A percentile compares a stretch with the other conserved stretches of the same genome.
phyloP scores from a whole-genome alignment of 2,888 invertebrate species.

The Melipona beecheii region DNA sequence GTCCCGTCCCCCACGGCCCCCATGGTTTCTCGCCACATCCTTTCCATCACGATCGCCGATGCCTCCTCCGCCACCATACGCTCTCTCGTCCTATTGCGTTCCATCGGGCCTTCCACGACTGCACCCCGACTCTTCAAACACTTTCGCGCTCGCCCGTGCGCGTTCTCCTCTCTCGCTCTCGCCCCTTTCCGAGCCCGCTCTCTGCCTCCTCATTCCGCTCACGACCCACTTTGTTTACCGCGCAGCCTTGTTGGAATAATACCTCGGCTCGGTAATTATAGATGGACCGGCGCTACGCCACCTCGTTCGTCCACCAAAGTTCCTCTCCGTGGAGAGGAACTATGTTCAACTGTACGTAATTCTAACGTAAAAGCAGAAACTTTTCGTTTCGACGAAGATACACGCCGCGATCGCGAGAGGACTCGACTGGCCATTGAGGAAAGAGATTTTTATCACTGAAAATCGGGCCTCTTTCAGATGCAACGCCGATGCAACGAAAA shows the following conservation, averaged over 20 bases:
- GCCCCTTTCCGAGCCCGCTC: slow-evolving; percentile 8
- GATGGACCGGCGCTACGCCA: slow-evolving; percentile 61
- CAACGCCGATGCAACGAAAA: too few relatives aligned
- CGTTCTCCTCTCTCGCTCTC: slow-evolving; percentile 26
- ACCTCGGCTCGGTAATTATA: slow-evolving; percentile 72
- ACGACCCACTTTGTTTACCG: slow-evolving; percentile 69
- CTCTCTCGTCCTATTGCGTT: slow-evolving; percentile 45
- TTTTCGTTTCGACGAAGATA: too few relatives aligned
- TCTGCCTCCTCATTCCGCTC: slow-evolving; percentile 22
- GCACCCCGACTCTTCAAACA: slow-evolving; percentile 47
- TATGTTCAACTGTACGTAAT: too few relatives aligned
- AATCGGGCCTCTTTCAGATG: too few relatives aligned
- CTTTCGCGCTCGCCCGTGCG: slow-evolving; percentile 40
- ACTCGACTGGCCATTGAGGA: too few relatives aligned
- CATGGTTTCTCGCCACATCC: slow-evolving; percentile 29
- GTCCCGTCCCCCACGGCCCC: slow-evolving; percentile 45
- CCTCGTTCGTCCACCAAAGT: neutral
- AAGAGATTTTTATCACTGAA: too few relatives aligned
- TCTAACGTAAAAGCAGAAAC: too few relatives aligned
- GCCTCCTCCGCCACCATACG: slow-evolving; percentile 40
- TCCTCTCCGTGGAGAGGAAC: neutral
- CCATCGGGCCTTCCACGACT: slow-evolving; percentile 52
- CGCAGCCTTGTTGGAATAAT: slow-evolving; percentile 76
- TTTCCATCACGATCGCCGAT: slow-evolving; percentile 49
- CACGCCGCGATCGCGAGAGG: too few relatives aligned